Conservation (phyloP, 2,797 vertebrate genomes). For the Forpus xanthops region DNA sequence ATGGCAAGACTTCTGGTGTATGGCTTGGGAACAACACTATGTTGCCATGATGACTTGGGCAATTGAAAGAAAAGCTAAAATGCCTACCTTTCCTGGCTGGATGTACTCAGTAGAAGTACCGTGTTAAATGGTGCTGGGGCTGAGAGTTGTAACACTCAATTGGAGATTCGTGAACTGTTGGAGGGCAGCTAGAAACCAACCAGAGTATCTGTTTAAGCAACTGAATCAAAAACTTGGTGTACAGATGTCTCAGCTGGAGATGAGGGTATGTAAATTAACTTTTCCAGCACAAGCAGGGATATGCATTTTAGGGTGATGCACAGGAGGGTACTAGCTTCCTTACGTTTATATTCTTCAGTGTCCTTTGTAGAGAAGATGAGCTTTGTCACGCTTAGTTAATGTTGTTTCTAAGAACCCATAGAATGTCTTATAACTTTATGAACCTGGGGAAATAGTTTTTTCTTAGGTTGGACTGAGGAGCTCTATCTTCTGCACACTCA, state of each 20-base stretch:
- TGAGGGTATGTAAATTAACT: background rate
- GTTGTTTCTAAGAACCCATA: background rate
- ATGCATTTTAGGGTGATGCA: background rate
- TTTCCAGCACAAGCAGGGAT: background rate
- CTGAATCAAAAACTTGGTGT: background rate
- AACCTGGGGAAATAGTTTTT: background rate
- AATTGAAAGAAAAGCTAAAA: background rate
- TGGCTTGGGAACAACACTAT: background rate
- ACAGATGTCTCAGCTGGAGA: background rate
- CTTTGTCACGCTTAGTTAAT: background rate
- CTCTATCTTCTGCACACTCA: background rate
- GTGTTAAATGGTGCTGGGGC: accelerated
- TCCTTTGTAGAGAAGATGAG: background rate
- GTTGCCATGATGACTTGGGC: background rate
- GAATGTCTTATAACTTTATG: background rate
- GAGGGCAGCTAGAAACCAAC: background rate
- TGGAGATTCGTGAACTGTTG: background rate
- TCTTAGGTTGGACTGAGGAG: background rate
- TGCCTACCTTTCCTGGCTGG: background rate
- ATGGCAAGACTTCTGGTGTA: background rate
- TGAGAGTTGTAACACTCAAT: background rate
- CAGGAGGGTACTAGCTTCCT: background rate
- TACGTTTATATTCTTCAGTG: background rate
- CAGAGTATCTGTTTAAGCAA: background rate
- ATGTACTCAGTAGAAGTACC: background rate